Evolutionary conservation across 2,888 invertebrate genomes (phyloP), one percentile per base, ranked within the genome.

Genomic region (Dryomyza anilis): DNA sequence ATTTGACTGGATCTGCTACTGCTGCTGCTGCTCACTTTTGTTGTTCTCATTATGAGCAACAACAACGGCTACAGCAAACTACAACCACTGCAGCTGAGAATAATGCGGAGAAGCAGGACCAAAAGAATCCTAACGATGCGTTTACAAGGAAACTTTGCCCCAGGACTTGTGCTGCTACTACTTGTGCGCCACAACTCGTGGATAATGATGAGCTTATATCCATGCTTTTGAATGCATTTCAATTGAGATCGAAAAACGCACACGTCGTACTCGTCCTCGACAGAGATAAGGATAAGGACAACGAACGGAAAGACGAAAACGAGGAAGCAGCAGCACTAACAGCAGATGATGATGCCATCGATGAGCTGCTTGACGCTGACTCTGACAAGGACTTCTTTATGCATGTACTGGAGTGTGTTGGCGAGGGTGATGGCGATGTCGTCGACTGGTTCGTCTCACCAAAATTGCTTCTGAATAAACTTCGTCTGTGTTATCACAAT

Each of bases 171-270:
- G 30, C 48, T 60, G 48, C 27, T 52, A 39, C 61, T 39, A 23
- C 58, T 58, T 39, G 27, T 25, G 50, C 52, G 29, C 21, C 56
- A 46, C 69, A 67, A 61, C 71, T 72, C 72, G 75, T 79, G 70
- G 80, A 81, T 80, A 81, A 79, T 78, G 82, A 81, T 81, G 80
- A 79, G 79, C 78, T 81, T 75, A 78, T 81, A 74, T 76, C 71
- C 73, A 74, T 76, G 76, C 79, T 81, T 78, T 81, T 81, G 82
- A 80, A 79, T 78, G 77, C 74, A 74, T 80, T 81, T 76, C 76
- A 80, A 78, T 78, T 80, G 77, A 79, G 80, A 77, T 74, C 76
- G 75, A 75, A 76, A 71, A 76, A 71, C 71, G 48, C 48, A 12
- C 3, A n/a, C 46, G 2, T 46, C 39, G 39, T 39, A 12, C 3